Evolutionary conservation across 2,113 vertebrate genomes (phyloP), one percentile per base, ranked within the genome.

Genomic region (Ranitomeya imitator): DNA sequence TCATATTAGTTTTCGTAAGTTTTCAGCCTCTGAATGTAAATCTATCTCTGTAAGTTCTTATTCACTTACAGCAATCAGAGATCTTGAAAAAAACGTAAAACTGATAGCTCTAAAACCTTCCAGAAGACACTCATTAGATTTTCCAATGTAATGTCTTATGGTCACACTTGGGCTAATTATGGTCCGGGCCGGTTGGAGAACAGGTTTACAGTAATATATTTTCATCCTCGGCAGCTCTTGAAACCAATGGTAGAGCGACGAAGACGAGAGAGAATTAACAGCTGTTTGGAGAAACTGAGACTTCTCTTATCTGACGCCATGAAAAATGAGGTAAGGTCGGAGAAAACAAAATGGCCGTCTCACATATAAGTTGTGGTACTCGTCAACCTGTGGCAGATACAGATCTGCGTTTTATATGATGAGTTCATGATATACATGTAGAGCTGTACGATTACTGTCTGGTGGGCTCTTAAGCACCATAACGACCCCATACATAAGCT

Each of bases 231-330:
- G 1, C 86, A 88, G 86, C 79, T 82, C 15, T 61, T 88, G 57
- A 88, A 88, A 31, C 86, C 86, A 3, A 19, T 60, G 63, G 86
- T 88, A 19, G 86, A 88, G n/a, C 81, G 51, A 14, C 21, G 21
- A 82, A 79, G 86, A n/a, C 31, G 86, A 60, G 86, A 88, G 69
- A 71, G 86, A 51, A 88, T 88, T 59, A 88, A 88, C 31, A 88
- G 37, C 54, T 83, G 69, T 23, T 37, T 88, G 69, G 86, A 88
- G 67, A 74, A 60, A 37, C 65, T 88, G 15, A 45, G 86, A 26
- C 14, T 88, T 18, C 37, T 88, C 23, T 55, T 88, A 23, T 74
- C 67, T n/a, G 12, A 61, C 11, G 18, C 55, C 0, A 26, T 88
- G 67, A 52, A 45, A 52, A n/a, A 52, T n/a, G 86, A 88, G 86